A percentile compares a stretch with the other conserved stretches of the same genome.
These are phyloP conservation scores for Kryptolebias marmoratus DNA, from an alignment of 2,113 vertebrate genomes.

Conservation along the genomic window DNA sequence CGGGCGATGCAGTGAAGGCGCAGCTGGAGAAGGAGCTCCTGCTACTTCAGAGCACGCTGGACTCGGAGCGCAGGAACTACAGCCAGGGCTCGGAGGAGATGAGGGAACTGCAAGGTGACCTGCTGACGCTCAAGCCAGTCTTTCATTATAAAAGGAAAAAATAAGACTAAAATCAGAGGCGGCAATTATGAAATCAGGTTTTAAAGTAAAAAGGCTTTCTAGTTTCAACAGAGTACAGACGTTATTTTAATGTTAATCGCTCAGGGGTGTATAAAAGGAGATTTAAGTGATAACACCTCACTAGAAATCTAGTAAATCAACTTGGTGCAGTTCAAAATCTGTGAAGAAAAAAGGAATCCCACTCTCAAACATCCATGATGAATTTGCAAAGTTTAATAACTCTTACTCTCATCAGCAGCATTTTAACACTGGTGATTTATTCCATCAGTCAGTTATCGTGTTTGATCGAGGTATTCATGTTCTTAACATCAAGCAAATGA, in stretches of 20 bases:
- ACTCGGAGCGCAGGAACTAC: constrained; percentile 91
- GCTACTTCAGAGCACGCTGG: constrained; percentile 90
- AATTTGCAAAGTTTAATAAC: no score
- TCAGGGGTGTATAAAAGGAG: not conserved
- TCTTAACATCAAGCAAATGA: not conserved
- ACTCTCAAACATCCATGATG: no score
- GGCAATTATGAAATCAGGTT: not conserved
- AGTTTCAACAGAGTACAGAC: not conserved
- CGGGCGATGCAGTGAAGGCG: constrained; percentile 78
- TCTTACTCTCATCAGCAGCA: no score
- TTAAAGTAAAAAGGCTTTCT: not conserved
- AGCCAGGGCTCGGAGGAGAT: constrained; percentile 97
- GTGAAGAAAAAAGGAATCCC: no score
- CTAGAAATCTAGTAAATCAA: no score
- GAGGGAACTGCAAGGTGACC: constrained; percentile 92
- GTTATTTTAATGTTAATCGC: not conserved
- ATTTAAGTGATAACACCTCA: not conserved
- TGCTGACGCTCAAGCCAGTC: not conserved
- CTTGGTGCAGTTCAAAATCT: no score
- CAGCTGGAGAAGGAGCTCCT: constrained; percentile 94
- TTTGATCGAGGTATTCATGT: no score
- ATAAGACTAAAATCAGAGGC: not conserved
- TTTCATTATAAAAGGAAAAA: not conserved
- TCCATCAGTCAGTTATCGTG: no score
- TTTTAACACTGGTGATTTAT: no score